Conservation (phyloP, 2,797 vertebrate species). For the Emydoidea blandingii region DNA sequence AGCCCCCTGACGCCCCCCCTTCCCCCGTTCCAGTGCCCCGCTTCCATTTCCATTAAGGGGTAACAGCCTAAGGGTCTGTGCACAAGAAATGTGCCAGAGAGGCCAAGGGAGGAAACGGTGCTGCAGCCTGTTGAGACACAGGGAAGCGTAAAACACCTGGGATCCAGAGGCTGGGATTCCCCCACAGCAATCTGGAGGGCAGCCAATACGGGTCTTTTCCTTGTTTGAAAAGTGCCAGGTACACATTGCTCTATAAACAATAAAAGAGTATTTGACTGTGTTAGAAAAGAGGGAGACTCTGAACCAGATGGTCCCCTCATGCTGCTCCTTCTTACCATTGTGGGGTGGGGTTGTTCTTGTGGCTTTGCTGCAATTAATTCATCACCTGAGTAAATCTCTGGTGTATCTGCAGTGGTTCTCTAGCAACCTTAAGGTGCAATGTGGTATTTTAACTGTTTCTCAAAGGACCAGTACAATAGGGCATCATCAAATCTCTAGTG, state of each 20-base stretch:
- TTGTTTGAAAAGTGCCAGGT: neutral
- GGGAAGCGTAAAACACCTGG: neutral
- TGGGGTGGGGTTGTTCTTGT: neutral
- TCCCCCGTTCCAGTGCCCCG: too few relatives aligned
- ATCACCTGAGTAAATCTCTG: neutral
- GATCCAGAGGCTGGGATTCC: neutral
- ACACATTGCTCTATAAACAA: neutral
- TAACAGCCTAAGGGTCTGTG: neutral
- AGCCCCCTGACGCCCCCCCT: too few relatives aligned
- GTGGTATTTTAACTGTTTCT: neutral
- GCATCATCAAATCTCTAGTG: neutral
- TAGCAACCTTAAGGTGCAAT: neutral
- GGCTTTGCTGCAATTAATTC: neutral
- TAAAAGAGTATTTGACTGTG: neutral
- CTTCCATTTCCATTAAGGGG: neutral
- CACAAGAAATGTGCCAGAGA: neutral
- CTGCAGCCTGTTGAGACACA: neutral
- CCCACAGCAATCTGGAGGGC: neutral
- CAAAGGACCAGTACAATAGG: neutral
- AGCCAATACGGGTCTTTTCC: neutral
- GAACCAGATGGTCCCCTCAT: neutral
- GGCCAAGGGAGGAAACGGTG: neutral
- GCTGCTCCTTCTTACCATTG: neutral
- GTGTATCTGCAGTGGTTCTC: neutral
- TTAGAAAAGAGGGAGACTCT: neutral